A percentile compares a stretch with the other conserved stretches of the same genome.
These are phyloP conservation scores for Hippocampus mohnikei DNA, from an alignment of 2,113 vertebrate species.

Conservation along the genomic window DNA sequence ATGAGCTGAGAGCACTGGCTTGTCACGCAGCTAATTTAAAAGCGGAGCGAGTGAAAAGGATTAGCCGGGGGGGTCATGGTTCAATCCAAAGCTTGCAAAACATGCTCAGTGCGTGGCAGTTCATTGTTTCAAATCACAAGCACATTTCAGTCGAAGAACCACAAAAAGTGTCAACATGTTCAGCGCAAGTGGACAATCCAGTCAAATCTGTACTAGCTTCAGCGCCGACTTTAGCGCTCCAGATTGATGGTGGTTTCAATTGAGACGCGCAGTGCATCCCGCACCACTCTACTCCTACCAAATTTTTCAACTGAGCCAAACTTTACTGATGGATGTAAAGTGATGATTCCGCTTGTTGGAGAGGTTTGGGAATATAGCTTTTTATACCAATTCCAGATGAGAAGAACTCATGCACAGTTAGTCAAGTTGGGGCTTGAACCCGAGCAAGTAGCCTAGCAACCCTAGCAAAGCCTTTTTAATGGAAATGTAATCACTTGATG, in stretches of 20 bases:
- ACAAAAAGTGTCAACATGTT: conserved; percentile 12
- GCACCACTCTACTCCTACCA: background rate
- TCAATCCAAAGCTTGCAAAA: conserved; percentile 67
- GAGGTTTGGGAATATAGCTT: background rate
- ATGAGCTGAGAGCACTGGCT: conserved; percentile 51
- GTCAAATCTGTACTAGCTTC: conserved; percentile 1
- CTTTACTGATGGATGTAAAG: background rate
- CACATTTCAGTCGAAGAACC: conserved; percentile 12
- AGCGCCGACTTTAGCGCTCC: background rate
- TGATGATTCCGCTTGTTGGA: background rate
- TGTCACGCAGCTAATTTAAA: conserved; percentile 75
- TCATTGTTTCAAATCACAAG: conserved; percentile 52
- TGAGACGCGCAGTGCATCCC: background rate
- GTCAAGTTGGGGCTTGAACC: background rate
- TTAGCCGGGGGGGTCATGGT: conserved; percentile 70
- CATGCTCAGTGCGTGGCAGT: conserved; percentile 40
- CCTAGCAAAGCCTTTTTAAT: background rate
- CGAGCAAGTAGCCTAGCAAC: no score
- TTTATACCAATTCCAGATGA: background rate
- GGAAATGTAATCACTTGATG: background rate
- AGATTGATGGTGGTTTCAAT: background rate
- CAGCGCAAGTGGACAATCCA: conserved; percentile 4
- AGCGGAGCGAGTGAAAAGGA: conserved; percentile 66
- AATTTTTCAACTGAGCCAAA: background rate
- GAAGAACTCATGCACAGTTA: background rate